A percentile compares a stretch with the other conserved stretches of the same genome.
phyloP scores from a whole-genome alignment of 2,113 vertebrate genomes.

The Hippocampus comes region DNA sequence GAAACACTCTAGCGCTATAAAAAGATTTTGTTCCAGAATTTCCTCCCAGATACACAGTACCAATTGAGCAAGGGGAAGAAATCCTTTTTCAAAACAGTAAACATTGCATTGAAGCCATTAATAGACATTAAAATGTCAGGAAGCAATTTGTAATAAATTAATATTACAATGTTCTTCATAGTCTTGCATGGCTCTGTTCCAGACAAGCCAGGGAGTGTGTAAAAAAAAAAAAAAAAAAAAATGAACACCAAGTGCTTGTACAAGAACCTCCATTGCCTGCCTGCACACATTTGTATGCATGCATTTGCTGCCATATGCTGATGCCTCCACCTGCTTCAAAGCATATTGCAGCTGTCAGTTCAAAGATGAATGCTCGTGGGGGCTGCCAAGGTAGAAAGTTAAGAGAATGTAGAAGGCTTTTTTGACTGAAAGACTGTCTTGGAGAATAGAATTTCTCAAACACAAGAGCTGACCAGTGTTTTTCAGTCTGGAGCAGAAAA shows the following conservation, averaged over 20 bases:
- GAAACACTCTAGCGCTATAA: slow-evolving; percentile 62
- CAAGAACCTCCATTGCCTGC: slow-evolving; percentile 25
- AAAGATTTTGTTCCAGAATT: slow-evolving; percentile 54
- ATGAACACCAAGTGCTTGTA: slow-evolving; percentile 59
- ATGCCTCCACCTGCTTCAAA: slow-evolving; percentile 45
- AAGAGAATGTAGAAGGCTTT: neutral
- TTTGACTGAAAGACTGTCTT: neutral
- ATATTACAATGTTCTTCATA: slow-evolving; percentile 55
- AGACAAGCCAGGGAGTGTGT: slow-evolving; percentile 43
- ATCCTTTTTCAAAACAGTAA: slow-evolving; percentile 62
- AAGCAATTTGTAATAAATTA: slow-evolving; percentile 62
- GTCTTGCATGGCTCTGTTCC: slow-evolving; percentile 45
- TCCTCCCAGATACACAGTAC: slow-evolving; percentile 47
- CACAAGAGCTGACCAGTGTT: slow-evolving; percentile 1
- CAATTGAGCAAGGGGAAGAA: slow-evolving; percentile 43
- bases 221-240: slow-evolving; percentile 11
- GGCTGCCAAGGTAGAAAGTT: slow-evolving; percentile 3
- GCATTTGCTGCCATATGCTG: slow-evolving; percentile 29
- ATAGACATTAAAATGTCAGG: slow-evolving; percentile 56
- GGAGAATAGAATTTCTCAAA: neutral
- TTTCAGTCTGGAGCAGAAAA: neutral
- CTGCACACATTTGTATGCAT: slow-evolving; percentile 20
- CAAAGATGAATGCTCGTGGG: slow-evolving; percentile 19
- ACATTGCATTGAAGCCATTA: slow-evolving; percentile 60
- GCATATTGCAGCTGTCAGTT: slow-evolving; percentile 39